Evolutionary conservation across 2,113 vertebrate genomes (phyloP), one percentile per base, ranked within the genome.

Genomic region (Mohoua ochrocephala): DNA sequence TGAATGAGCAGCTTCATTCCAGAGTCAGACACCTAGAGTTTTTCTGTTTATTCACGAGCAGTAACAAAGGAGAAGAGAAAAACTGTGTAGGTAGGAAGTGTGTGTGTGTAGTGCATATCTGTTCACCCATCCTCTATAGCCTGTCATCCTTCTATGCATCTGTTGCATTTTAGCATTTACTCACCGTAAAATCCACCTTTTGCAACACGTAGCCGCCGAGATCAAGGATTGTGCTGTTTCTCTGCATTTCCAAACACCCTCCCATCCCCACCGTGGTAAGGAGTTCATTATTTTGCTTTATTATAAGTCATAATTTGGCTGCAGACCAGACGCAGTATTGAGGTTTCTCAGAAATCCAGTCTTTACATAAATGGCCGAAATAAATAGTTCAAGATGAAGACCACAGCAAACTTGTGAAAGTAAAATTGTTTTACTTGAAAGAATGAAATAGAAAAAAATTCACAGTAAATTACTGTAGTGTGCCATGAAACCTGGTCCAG

Each of bases 371-470:
- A 69, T 45, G 30, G 64, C 21, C 33, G 82, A 88, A 96, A 94
- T 70, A 96, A 93, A 93, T 69, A 90, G 53, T 53, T 60, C 63
- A 83, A 69, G 39, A 49, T 47, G n/a, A 53, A 79, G 80, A 45
- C 54, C 57, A 84, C 33, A 68, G 79, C 73, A 84, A 96, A 95
- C 67, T 96, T 78, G 35, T 22, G 47, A 69, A 87, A 92, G 73
- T 84, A 87, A 94, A 94, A 68, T 89, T 71, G 10, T 95, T 97
- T 95, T 93, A 67, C 47, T 87, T 94, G 61, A 97, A 97, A 97
- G 47, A 96, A 80, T 47, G 39, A 92, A 91, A 73, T 22, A 67
- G 39, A 81, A 92, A 78, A 78, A 44, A 95, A 94, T 49, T 44
- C 89, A 80, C 39, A 73, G 49, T 91, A 93, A 95, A 84, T 93